A percentile compares a stretch with the other conserved stretches of the same genome.
Evolutionary conservation across 2,888 invertebrate genomes (phyloP).

Genomic region (Gortyna flavago): DNA sequence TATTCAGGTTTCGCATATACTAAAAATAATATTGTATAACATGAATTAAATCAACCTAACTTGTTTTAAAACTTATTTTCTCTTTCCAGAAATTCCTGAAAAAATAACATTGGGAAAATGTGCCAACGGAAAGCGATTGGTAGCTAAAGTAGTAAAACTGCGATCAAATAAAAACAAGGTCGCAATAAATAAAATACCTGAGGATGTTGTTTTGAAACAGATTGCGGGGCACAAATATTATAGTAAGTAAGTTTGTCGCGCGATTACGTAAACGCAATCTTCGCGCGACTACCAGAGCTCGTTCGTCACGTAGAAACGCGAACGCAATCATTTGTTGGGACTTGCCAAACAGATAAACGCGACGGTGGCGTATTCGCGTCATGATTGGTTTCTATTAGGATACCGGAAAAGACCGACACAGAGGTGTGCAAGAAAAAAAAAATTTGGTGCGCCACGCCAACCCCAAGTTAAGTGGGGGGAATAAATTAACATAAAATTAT

Average conservation of each 20-base stretch:
- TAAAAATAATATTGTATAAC: too few species aligned
- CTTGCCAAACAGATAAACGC: background rate
- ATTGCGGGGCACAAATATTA: slow-evolving; percentile 41
- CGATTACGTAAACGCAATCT: background rate
- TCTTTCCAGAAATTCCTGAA: slow-evolving; percentile 82
- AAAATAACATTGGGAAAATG: slow-evolving; percentile 84
- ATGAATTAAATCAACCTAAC: background rate
- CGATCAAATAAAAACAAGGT: slow-evolving; percentile 30
- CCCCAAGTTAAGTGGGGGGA: background rate
- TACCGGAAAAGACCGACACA: background rate
- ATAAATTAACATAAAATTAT: background rate
- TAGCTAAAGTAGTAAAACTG: slow-evolving; percentile 77
- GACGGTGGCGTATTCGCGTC: background rate
- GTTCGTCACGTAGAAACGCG: background rate
- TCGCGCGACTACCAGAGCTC: too few species aligned
- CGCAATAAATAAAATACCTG: slow-evolving; percentile 3
- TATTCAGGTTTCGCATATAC: too few species aligned
- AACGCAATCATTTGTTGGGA: background rate
- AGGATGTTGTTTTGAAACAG: slow-evolving; percentile 42
- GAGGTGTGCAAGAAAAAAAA: background rate
- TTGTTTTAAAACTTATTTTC: background rate
- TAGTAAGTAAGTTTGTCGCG: slow-evolving; percentile 36
- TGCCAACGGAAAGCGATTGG: slow-evolving; percentile 79
- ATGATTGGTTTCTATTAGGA: background rate
- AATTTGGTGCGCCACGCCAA: background rate